These are phyloP conservation scores for Neofelis nebulosa DNA, from an alignment of 2,113 vertebrate species.

Conservation along the genomic window DNA sequence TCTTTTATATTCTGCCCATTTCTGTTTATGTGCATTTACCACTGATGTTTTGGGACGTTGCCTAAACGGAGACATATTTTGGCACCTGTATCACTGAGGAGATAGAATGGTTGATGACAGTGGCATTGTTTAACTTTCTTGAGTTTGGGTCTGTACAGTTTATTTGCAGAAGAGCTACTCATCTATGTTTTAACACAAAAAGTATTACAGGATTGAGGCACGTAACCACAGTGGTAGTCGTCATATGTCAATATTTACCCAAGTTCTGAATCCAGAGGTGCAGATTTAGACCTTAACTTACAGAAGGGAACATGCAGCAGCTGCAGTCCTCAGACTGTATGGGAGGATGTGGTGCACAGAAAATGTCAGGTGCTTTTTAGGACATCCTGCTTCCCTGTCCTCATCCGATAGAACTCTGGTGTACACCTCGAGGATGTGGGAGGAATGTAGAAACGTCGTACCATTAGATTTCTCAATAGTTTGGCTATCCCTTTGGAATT, in stretches of 20 bases:
- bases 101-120: not conserved
- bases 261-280: not conserved
- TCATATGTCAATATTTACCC: not conserved
- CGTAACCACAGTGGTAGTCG: not conserved
- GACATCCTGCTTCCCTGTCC: not conserved
- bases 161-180: not conserved
- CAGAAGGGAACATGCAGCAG: not conserved
- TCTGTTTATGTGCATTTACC: not conserved
- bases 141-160: conserved; percentile 38
- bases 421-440: not conserved
- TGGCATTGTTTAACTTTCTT: conserved; percentile 40
- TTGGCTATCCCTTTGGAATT: not conserved
- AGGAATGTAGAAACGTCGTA: not conserved
- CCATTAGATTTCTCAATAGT: not conserved
- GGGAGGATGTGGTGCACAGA: not conserved
- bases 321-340: not conserved
- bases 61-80: not conserved
- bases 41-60: conserved; percentile 4
- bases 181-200: conserved; percentile 32
- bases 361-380: not conserved
- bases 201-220: conserved; percentile 14
- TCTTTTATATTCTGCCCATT: conserved; percentile 33
- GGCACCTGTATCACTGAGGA: not conserved
- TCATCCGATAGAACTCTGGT: not conserved
- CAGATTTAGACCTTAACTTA: conserved; percentile 29